phyloP scores from a whole-genome alignment of 2,113 vertebrate genomes.

The Cettia cetti region DNA sequence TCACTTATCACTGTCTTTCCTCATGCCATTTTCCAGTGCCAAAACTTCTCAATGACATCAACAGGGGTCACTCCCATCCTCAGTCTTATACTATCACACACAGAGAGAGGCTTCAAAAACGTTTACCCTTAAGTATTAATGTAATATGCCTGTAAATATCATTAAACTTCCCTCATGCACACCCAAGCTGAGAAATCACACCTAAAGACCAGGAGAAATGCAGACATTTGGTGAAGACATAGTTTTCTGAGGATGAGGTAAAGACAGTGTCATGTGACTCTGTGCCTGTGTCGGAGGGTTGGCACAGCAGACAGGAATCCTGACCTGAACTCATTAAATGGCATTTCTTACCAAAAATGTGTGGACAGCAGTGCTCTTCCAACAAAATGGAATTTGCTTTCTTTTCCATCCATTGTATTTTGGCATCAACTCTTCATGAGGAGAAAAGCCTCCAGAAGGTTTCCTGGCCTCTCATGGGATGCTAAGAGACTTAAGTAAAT shows the following conservation, averaged over 20 bases:
- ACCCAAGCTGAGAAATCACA: background rate
- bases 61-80: background rate
- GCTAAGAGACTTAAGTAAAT: background rate
- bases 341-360: background rate
- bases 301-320: background rate
- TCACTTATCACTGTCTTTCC: background rate
- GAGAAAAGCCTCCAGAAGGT: background rate
- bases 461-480: background rate
- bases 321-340: background rate
- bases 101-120: background rate
- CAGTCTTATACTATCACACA: background rate
- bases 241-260: background rate
- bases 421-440: background rate
- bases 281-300: rapidly evolving
- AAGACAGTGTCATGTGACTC: background rate
- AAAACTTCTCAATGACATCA: background rate
- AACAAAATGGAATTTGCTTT: background rate
- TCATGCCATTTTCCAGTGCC: background rate
- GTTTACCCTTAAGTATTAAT: background rate
- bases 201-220: background rate
- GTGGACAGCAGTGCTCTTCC: background rate
- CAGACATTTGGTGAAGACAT: background rate
- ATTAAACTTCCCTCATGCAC: background rate
- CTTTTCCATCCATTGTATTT: background rate
- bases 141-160: background rate